phyloP scores from a whole-genome alignment of 2,888 invertebrate species.

The Apantesis nais region DNA sequence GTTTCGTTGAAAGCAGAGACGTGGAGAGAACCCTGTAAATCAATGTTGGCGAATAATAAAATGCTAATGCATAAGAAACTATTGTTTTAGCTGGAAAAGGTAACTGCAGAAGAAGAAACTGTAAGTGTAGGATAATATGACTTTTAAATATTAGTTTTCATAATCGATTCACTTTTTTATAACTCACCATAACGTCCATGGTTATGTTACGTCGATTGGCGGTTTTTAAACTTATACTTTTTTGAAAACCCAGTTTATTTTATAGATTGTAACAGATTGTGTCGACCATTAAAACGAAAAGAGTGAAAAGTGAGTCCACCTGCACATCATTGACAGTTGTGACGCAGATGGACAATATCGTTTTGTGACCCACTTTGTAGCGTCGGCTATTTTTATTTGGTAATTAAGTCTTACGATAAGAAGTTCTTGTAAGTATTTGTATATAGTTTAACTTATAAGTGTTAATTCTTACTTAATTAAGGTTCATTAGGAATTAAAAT shows the following conservation, averaged over 20 bases:
- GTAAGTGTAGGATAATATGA: neutral
- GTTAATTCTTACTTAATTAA: neutral
- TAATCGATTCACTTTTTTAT: neutral
- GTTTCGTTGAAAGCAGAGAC: slow-evolving; percentile 68
- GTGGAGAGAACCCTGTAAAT: slow-evolving; percentile 66
- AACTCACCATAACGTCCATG: neutral
- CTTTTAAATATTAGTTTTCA: neutral
- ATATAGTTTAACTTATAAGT: neutral
- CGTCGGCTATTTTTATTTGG: neutral
- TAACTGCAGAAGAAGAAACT: neutral
- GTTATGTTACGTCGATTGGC: no score
- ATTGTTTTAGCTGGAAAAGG: slow-evolving; percentile 44
- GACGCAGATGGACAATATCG: neutral
- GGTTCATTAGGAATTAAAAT: neutral
- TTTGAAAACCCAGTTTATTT: neutral
- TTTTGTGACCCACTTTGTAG: neutral
- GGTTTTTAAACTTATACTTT: neutral
- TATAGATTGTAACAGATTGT: neutral
- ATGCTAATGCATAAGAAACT: slow-evolving; percentile 51
- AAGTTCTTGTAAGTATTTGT: no score
- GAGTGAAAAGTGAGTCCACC: neutral
- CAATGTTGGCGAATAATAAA: slow-evolving; percentile 70
- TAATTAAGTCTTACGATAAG: no score
- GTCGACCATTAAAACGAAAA: neutral
- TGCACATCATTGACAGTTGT: neutral